Evolutionary conservation across 2,797 vertebrate genomes (phyloP).

Genomic region (Chloroceryle inda): DNA sequence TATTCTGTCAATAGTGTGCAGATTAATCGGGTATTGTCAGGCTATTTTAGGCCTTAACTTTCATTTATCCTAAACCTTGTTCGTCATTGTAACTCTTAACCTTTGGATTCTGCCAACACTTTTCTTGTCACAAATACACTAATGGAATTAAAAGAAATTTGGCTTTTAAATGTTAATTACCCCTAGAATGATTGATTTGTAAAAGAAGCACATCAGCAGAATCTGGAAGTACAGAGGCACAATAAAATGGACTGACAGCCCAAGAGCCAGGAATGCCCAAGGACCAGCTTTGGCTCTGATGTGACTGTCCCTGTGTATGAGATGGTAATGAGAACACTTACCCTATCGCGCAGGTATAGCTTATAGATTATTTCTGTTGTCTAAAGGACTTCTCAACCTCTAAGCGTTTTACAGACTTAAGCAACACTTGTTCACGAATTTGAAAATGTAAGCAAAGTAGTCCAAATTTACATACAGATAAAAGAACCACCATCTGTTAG

Average conservation of each 20-base stretch:
- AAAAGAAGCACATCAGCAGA: constrained; percentile 60
- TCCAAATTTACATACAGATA: constrained; percentile 4
- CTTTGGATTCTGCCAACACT: constrained; percentile 76
- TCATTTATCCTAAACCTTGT: constrained; percentile 79
- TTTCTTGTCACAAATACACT: constrained; percentile 72
- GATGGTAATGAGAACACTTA: background rate
- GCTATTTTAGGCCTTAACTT: constrained; percentile 78
- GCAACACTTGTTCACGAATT: background rate
- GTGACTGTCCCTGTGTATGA: background rate
- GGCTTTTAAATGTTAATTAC: constrained; percentile 74
- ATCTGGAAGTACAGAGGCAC: constrained; percentile 25
- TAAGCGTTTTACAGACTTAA: background rate
- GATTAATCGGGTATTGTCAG: constrained; percentile 78
- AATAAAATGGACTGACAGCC: background rate
- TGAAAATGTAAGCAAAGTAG: constrained; percentile 18
- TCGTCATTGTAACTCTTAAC: constrained; percentile 79
- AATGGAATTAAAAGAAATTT: constrained; percentile 70
- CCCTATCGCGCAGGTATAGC: background rate
- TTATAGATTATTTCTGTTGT: background rate
- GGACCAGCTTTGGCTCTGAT: background rate
- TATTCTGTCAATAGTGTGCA: constrained; percentile 75
- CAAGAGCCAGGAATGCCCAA: background rate
- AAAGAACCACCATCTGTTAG: constrained; percentile 8
- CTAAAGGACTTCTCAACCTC: background rate
- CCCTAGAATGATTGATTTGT: constrained; percentile 56